Evolutionary conservation across 30 jellyfish, hydroid and myxozoan genomes (phyloP), one percentile per base, ranked within the genome.

Genomic region (Hydractinia echinata): DNA sequence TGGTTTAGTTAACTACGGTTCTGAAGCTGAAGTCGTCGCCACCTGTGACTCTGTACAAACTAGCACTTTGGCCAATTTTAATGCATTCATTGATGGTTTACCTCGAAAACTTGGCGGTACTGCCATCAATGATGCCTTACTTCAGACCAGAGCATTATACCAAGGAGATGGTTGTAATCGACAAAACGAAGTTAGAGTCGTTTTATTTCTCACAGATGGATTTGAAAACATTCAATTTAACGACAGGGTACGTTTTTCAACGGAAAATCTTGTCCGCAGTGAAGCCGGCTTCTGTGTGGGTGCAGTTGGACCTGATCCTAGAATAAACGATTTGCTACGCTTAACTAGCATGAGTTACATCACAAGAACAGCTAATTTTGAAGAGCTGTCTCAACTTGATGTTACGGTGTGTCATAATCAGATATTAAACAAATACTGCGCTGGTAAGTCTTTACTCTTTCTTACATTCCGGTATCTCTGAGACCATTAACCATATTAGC

Each of bases 61-160:
- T n/a, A 50, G 20, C 4, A 74, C 4, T n/a, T 13, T 64, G 7
- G 74, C 19, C 8, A 49, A 21, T 74, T 74, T 74, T 55, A n/a
- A 49, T 19, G 30, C 5, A 9, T 18, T 74, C 51, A 49, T 74
- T 21, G 72, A 21, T 19, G 8, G 9, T 55, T 55, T 74, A 48
- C 83, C 73, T 48, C 72, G 72, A 30, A 74, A 9, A 74, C 61
- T 48, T 30, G 83, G 83, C 15, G 83, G 83, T 13, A 74, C 83
- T 6, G 83, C 83, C 10, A 74, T 49, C 21, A 52, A 74, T 49
- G 83, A 21, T 5, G 83, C 72, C 30, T 67, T 74, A 6, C 54
- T 74, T 11, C 8, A 4, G 30, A 67, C 83, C 10, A 19, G 72
- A 50, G 74, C 6, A 8, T 5, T 58, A 49, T 74, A 30, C 8